phyloP scores from a whole-genome alignment of 2,888 invertebrate species.

The Nycteola revayana region DNA sequence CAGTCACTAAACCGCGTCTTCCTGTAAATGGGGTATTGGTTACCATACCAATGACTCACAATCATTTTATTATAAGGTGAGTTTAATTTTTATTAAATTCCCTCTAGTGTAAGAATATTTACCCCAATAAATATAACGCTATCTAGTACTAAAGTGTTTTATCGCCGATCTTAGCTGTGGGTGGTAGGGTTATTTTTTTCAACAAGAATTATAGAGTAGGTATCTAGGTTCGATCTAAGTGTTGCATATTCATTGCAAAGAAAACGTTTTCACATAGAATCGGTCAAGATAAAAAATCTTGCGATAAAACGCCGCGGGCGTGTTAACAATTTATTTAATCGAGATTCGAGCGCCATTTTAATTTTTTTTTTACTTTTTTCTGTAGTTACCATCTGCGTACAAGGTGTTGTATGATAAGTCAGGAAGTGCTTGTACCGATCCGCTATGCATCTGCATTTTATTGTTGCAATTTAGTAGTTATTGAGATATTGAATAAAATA shows the following conservation, averaged over 20 bases:
- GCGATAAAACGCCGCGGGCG: constrained; percentile 58
- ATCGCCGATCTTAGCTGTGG: constrained; percentile 43
- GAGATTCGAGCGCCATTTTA: constrained; percentile 53
- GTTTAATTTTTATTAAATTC: constrained; percentile 33
- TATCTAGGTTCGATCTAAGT: constrained; percentile 63
- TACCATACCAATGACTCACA: constrained; percentile 49
- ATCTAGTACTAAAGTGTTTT: constrained; percentile 37
- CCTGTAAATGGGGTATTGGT: constrained; percentile 62
- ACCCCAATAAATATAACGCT: constrained; percentile 25
- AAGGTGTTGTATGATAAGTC: constrained; percentile 63
- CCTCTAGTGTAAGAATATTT: constrained; percentile 27
- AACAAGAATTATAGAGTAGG: constrained; percentile 58
- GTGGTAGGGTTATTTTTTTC: constrained; percentile 48
- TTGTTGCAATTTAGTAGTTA: constrained; percentile 23
- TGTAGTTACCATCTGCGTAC: constrained; percentile 56
- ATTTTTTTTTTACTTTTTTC: constrained; percentile 36
- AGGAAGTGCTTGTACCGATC: constrained; percentile 52
- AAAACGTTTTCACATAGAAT: constrained; percentile 58
- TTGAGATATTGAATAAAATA: constrained; percentile 14
- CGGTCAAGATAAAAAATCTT: constrained; percentile 60
- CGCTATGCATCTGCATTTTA: constrained; percentile 31
- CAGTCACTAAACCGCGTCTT: constrained; percentile 41
- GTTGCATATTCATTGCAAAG: constrained; percentile 57
- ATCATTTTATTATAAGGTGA: constrained; percentile 45
- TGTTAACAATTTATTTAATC: constrained; percentile 67